phyloP scores from a whole-genome alignment of 2,113 vertebrate genomes.

The Grallaria varia region DNA sequence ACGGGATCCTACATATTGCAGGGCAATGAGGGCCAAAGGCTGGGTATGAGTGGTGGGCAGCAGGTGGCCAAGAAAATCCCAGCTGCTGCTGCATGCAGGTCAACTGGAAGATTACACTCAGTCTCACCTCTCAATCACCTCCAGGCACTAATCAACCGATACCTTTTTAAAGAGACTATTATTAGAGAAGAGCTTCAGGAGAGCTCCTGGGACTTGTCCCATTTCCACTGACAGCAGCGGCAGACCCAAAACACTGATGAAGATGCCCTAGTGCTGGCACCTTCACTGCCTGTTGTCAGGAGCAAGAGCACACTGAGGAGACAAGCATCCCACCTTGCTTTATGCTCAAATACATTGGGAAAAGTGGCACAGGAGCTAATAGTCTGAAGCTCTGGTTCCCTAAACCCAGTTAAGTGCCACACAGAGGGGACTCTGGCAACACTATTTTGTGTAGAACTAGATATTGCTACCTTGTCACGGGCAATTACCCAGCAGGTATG shows the following conservation, averaged over 20 bases:
- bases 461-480: neutral
- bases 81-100: neutral
- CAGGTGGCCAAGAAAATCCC: neutral
- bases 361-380: neutral
- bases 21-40: neutral
- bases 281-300: neutral
- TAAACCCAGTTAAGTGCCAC: neutral
- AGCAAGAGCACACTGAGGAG: neutral
- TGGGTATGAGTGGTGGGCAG: neutral
- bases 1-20: fast-evolving
- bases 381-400: neutral
- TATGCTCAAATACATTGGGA: neutral
- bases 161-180: neutral
- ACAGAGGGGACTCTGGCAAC: neutral
- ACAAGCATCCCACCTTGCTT: neutral
- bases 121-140: neutral
- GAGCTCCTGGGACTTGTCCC: neutral
- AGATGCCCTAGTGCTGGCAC: neutral
- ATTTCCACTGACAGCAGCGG: neutral
- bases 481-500: neutral
- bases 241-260: fast-evolving
- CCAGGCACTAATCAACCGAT: neutral
- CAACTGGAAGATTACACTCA: neutral
- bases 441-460: neutral
- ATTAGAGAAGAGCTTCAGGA: neutral